Conservation (phyloP, 2,113 vertebrate species). For the Heliornis fulica region DNA sequence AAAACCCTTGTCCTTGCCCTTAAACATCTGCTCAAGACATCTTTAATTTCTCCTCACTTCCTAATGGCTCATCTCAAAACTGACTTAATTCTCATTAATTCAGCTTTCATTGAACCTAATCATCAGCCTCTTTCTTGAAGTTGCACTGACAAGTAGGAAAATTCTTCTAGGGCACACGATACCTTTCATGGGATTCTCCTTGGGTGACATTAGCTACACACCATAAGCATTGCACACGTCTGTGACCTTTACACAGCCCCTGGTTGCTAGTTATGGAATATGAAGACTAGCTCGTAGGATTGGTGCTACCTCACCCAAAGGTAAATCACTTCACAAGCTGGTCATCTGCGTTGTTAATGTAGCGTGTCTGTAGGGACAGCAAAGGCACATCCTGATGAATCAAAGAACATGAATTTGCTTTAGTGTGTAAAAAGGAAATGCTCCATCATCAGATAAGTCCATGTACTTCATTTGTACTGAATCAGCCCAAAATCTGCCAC, state of each 20-base stretch:
- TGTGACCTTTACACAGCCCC: not conserved
- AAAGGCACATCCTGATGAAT: not conserved
- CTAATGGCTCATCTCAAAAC: not conserved
- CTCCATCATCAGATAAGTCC: not conserved
- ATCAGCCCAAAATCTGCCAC: not conserved
- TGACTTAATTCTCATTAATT: not conserved
- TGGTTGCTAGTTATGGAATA: not conserved
- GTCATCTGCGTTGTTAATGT: rapidly evolving
- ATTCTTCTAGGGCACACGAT: not conserved
- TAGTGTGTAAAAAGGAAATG: not conserved
- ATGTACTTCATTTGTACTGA: not conserved
- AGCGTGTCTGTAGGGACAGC: not conserved
- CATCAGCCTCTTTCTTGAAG: not conserved
- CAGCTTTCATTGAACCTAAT: not conserved
- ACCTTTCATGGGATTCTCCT: not conserved
- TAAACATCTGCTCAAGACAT: not conserved
- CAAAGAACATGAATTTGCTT: not conserved
- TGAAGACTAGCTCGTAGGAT: not conserved
- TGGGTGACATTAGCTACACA: rapidly evolving
- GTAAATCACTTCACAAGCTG: not conserved
- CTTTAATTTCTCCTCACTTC: not conserved
- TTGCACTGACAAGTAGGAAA: not conserved
- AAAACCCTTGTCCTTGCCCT: not conserved
- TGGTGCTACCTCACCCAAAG: not conserved
- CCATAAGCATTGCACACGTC: not conserved